Conservation (phyloP, 2,113 vertebrate genomes). For the Cinclus mexicanus region DNA sequence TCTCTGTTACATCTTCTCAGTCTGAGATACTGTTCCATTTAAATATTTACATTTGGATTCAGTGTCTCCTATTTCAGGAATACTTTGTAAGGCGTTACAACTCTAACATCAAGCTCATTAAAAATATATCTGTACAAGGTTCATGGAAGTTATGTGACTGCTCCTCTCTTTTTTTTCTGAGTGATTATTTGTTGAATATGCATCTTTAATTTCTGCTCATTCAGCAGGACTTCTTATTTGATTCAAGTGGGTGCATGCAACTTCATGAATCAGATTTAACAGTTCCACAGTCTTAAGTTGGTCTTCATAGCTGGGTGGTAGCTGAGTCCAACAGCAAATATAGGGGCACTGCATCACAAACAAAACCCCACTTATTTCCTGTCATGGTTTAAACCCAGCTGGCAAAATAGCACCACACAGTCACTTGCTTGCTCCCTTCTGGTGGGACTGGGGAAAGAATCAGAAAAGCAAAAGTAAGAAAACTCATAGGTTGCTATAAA, state of each 20-base stretch:
- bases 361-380: neutral
- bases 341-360: neutral
- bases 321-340: neutral
- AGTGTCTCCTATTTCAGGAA: neutral
- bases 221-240: neutral
- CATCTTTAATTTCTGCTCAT: neutral
- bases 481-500: neutral
- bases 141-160: neutral
- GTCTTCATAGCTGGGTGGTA: neutral
- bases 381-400: neutral
- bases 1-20: neutral
- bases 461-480: neutral
- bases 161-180: neutral
- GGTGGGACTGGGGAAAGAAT: neutral
- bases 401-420: neutral
- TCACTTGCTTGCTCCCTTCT: neutral
- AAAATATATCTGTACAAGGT: neutral
- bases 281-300: neutral
- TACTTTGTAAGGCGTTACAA: neutral
- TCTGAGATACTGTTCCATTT: neutral
- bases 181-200: neutral
- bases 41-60: neutral
- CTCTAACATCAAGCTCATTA: neutral
- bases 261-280: neutral
- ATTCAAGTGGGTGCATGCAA: neutral